Percentiles rank a stretch among this genome's conserved stretches.
These are phyloP conservation scores for Habroteleia sp. DNA, from an alignment of 2,888 invertebrate genomes.

Conservation along the genomic window DNA sequence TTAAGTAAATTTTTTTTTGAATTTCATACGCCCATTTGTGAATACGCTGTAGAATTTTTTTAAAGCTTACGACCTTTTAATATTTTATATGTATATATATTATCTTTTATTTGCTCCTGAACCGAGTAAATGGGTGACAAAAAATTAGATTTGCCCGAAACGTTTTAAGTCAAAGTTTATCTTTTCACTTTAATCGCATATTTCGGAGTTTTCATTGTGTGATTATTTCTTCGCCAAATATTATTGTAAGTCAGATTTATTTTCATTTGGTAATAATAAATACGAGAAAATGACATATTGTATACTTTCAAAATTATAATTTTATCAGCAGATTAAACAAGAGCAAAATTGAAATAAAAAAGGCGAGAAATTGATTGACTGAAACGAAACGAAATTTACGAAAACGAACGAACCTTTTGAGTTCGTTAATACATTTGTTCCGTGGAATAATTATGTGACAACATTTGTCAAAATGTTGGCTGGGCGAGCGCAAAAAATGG, in stretches of 20 bases:
- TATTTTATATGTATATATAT: too few species aligned
- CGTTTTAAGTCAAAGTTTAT: conserved; percentile 46
- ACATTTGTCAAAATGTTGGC: conserved; percentile 14
- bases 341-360: too few species aligned
- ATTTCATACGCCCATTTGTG: too few species aligned
- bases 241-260: conserved; percentile 55
- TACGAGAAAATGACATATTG: conserved; percentile 5
- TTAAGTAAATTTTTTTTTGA: too few species aligned
- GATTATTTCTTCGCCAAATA: conserved; percentile 47
- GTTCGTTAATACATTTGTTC: conserved; percentile 19
- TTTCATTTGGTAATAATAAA: conserved; percentile 36
- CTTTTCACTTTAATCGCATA: conserved; percentile 47
- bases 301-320: too few species aligned
- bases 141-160: conserved; percentile 34
- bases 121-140: conserved; percentile 21
- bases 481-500: neutral
- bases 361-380: too few species aligned
- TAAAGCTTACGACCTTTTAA: too few species aligned
- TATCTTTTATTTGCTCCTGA: conserved; percentile 9
- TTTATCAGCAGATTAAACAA: too few species aligned
- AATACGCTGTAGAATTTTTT: too few species aligned
- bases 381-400: neutral
- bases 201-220: conserved; percentile 41
- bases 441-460: conserved; percentile 8
- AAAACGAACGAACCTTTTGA: neutral